Percentiles rank a stretch among this genome's conserved stretches.
Evolutionary conservation across 2,888 invertebrate genomes (phyloP).

Genomic region (Ischnus inquisitorius): DNA sequence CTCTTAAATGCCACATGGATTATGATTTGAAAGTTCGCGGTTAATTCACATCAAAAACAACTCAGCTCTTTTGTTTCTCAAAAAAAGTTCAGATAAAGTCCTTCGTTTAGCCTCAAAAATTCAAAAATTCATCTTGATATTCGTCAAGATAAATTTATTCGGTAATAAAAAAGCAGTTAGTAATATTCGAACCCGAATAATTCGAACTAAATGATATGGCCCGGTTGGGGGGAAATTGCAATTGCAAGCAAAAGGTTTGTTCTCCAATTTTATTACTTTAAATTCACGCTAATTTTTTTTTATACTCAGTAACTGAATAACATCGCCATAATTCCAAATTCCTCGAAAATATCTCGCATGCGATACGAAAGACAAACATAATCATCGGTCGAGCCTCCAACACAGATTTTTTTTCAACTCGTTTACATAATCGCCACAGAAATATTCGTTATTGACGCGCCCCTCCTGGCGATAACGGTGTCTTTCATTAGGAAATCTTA

Average conservation of each 20-base stretch:
- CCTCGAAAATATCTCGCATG: neutral
- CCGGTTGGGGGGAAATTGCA: slow-evolving; percentile 71
- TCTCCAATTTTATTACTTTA: too few relatives aligned
- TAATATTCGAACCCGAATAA: slow-evolving; percentile 15
- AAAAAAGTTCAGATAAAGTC: slow-evolving; percentile 62
- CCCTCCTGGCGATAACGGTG: slow-evolving; percentile 47
- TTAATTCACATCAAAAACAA: neutral
- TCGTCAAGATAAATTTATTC: slow-evolving; percentile 59
- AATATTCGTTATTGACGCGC: slow-evolving; percentile 38
- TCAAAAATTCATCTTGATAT: neutral
- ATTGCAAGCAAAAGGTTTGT: slow-evolving; percentile 71
- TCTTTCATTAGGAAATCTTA: slow-evolving; percentile 40
- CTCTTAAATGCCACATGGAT: too few relatives aligned
- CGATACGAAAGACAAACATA: neutral
- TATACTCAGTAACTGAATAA: neutral
- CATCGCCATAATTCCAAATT: neutral
- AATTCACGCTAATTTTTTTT: neutral
- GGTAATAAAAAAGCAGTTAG: too few relatives aligned
- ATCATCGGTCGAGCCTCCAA: slow-evolving; percentile 55
- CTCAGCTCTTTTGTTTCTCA: slow-evolving; percentile 26
- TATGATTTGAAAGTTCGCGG: neutral
- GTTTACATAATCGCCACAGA: slow-evolving; percentile 1
- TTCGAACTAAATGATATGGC: slow-evolving; percentile 66
- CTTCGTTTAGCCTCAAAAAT: slow-evolving; percentile 59
- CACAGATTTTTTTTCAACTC: slow-evolving; percentile 19